Percentiles rank a stretch among this genome's conserved stretches.
Evolutionary conservation across 2,888 invertebrate species (phyloP).

Genomic region (Diplazon laetatorius): DNA sequence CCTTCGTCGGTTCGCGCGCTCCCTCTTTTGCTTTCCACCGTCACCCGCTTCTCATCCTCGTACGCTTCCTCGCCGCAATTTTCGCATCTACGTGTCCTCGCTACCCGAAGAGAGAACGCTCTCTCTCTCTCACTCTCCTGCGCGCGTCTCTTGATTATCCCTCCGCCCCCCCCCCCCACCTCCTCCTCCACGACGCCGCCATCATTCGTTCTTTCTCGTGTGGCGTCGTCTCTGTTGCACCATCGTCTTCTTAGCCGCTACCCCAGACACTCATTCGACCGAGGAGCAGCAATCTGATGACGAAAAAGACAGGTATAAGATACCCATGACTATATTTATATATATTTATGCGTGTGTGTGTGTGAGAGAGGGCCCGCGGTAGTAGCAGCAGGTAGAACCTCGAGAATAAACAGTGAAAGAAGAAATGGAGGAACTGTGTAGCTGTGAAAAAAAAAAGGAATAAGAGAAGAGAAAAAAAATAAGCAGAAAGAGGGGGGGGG

Average conservation of each 20-base stretch:
- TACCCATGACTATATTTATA: neutral
- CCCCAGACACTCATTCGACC: constrained; percentile 9
- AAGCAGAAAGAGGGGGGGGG: constrained; percentile 22
- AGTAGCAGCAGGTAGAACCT: constrained; percentile 52
- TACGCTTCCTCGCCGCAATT: constrained; percentile 18
- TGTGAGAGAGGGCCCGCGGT: constrained; percentile 20
- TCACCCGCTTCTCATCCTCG: constrained; percentile 24
- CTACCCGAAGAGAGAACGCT: constrained; percentile 12
- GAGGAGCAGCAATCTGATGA: constrained; percentile 47
- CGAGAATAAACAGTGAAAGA: constrained; percentile 27
- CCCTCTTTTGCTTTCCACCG: constrained; percentile 39
- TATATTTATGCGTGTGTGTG: no score
- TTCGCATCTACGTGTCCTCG: constrained; percentile 33
- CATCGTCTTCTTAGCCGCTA: constrained; percentile 52
- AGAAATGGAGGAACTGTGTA: constrained; percentile 39
- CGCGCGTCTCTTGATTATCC: constrained; percentile 27
- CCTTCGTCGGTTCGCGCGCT: no score
- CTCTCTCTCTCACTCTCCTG: constrained; percentile 6
- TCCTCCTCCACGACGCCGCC: neutral
- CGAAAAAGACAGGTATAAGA: constrained; percentile 32
- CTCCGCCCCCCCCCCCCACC: neutral
- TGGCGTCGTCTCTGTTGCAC: constrained; percentile 46
- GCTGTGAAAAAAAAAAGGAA: constrained; percentile 9
- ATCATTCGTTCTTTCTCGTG: constrained; percentile 1
- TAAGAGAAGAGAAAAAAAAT: no score